These are phyloP conservation scores for Ammodytes marinus DNA, from an alignment of 2,113 vertebrate species.

Conservation along the genomic window DNA sequence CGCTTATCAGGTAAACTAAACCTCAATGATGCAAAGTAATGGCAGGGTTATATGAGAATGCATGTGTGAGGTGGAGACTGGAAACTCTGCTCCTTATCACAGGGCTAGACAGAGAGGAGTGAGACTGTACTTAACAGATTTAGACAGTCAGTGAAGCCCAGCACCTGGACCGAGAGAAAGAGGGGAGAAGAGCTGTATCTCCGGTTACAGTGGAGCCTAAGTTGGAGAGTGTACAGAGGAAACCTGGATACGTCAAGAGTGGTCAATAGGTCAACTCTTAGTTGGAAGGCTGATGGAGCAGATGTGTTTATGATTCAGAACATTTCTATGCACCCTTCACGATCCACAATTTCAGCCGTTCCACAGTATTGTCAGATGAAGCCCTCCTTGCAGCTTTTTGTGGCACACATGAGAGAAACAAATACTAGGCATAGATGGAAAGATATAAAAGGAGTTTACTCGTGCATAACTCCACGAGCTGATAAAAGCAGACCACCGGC, in stretches of 20 bases:
- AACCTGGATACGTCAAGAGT: slow-evolving; percentile 28
- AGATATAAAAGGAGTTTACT: slow-evolving; percentile 68
- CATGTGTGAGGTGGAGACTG: slow-evolving; percentile 72
- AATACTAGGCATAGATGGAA: slow-evolving; percentile 44
- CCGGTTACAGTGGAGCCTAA: slow-evolving; percentile 67
- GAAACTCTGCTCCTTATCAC: slow-evolving; percentile 72
- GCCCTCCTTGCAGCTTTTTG: not conserved
- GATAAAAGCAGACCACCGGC: slow-evolving; percentile 72
- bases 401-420: slow-evolving; percentile 6
- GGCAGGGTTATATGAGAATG: slow-evolving; percentile 77
- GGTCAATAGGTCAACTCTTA: slow-evolving; percentile 19
- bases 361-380: slow-evolving; percentile 28
- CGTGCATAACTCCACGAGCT: slow-evolving; percentile 33
- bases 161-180: slow-evolving; percentile 76
- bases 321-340: slow-evolving; percentile 14
- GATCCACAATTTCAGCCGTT: slow-evolving; percentile 50
- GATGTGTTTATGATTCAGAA: slow-evolving; percentile 21
- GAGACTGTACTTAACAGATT: slow-evolving; percentile 80
- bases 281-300: not conserved
- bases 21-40: slow-evolving; percentile 75
- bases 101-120: slow-evolving; percentile 67
- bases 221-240: slow-evolving; percentile 40
- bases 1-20: slow-evolving; percentile 80
- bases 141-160: slow-evolving; percentile 79
- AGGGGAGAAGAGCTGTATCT: slow-evolving; percentile 61